These are phyloP conservation scores for Okamejei kenojei DNA, from an alignment of 2,797 vertebrate genomes.

Conservation along the genomic window DNA sequence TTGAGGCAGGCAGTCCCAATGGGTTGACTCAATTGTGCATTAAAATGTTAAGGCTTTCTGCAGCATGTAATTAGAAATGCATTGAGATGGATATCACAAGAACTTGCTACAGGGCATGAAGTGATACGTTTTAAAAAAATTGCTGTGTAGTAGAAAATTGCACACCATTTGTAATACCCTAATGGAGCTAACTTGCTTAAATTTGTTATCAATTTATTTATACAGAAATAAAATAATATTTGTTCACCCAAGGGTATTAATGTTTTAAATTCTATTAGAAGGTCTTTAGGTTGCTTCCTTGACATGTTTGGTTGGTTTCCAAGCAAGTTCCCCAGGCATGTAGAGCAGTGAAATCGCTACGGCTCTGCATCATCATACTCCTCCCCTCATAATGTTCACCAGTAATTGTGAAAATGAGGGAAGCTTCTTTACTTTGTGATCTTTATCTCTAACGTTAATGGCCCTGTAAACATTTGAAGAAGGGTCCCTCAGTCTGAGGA, in stretches of 20 bases:
- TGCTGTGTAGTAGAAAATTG: neutral
- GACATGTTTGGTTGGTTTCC: neutral
- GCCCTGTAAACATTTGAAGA: too few species aligned
- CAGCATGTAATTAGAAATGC: constrained; percentile 8
- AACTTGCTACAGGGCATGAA: constrained; percentile 29
- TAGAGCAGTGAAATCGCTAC: neutral
- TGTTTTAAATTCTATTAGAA: neutral
- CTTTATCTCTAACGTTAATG: neutral
- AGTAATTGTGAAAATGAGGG: neutral
- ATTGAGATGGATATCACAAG: constrained; percentile 4
- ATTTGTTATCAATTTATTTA: constrained; percentile 12
- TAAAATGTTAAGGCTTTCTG: neutral
- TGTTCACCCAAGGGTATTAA: neutral
- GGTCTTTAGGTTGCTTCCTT: neutral
- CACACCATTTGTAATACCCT: neutral
- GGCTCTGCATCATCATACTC: too few species aligned
- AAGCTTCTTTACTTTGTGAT: neutral
- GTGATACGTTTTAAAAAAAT: neutral
- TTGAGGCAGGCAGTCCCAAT: constrained; percentile 13
- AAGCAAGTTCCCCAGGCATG: neutral
- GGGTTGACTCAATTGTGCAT: neutral
- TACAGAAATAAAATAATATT: neutral
- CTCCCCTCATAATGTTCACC: neutral
- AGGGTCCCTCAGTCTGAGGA: too few species aligned
- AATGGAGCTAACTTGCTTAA: neutral